Evolutionary conservation across 1,140 invertebrate species (phyloP), one percentile per base, ranked within the genome.

Genomic region (Temnothorax longispinosus): DNA sequence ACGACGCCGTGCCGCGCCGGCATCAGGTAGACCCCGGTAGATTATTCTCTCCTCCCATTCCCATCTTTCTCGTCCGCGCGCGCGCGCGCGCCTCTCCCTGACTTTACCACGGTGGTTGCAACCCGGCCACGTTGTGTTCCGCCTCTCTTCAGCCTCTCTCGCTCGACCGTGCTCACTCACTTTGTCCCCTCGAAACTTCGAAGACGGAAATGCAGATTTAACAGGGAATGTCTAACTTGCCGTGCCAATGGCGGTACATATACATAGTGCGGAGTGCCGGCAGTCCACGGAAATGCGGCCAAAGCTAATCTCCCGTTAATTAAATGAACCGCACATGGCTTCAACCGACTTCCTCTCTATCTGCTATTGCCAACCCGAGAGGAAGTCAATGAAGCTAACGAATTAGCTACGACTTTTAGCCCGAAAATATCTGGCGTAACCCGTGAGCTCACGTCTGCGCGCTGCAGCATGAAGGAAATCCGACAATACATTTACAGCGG

Each of bases 271-370:
- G 44, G 21, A 56, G 8, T 27, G 35, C 72, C 32, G 60, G 60
- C 58, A 50, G 72, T 85, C 87, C 60, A 86, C 88, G 86, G 80
- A 88, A 89, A 91, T 85, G 86, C 88, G 87, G 84, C 85, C 86
- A 13, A 27, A 82, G 87, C 87, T 92, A 92, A 93, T 93, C 91
- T 92, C 78, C 71, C 87, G 90, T 92, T 92, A 91, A 92, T 93
- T 93, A 90, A 91, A 90, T 67, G 77, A 90, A 77, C 75, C 52
- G 58, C 60, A 32, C 64, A 54, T 44, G 13, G 54, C n/a, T 65
- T 38, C 58, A 41, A 62, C 11, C 21, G 56, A 47, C 72, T 60
- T 81, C 27, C 65, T 35, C 58, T 58, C 50, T 72, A 50, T 38
- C 50, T 44, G 38, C 38, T 47, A 60, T 71, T 71, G 18, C 21